Conservation (phyloP, 2,113 vertebrate genomes). For the Cynocephalus volans region DNA sequence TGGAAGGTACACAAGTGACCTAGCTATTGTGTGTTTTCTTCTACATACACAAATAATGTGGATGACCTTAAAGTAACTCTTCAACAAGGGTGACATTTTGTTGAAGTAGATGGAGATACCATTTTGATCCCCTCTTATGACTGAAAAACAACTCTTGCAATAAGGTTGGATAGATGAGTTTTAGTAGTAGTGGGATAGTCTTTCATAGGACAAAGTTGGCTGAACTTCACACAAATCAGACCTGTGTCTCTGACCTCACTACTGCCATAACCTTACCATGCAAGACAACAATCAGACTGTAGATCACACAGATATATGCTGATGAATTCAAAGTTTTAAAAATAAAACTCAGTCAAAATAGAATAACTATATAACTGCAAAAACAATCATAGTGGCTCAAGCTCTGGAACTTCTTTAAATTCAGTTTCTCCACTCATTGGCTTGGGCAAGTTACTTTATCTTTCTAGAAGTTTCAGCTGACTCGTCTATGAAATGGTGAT, state of each 20-base stretch:
- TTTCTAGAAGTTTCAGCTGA: neutral
- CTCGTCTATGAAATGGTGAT: neutral
- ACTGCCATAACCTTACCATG: neutral
- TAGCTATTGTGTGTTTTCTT: neutral
- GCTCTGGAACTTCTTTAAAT: neutral
- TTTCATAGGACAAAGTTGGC: neutral
- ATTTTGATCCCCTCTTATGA: neutral
- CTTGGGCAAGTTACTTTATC: neutral
- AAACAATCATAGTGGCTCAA: neutral
- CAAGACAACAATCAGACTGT: neutral
- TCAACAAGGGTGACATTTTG: neutral
- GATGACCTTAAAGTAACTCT: neutral
- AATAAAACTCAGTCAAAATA: neutral
- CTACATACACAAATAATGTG: neutral
- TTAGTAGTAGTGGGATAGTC: neutral
- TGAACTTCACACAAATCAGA: neutral
- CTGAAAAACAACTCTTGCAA: slow-evolving; percentile 5
- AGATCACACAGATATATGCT: neutral
- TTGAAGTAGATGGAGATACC: neutral
- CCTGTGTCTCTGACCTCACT: neutral
- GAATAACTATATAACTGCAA: neutral
- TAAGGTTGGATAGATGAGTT: neutral
- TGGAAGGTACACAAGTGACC: neutral
- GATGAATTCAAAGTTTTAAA: neutral
- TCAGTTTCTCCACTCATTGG: neutral